Evolutionary conservation across 2,113 vertebrate species (phyloP).

Genomic region (Zosterops hypoxanthus): DNA sequence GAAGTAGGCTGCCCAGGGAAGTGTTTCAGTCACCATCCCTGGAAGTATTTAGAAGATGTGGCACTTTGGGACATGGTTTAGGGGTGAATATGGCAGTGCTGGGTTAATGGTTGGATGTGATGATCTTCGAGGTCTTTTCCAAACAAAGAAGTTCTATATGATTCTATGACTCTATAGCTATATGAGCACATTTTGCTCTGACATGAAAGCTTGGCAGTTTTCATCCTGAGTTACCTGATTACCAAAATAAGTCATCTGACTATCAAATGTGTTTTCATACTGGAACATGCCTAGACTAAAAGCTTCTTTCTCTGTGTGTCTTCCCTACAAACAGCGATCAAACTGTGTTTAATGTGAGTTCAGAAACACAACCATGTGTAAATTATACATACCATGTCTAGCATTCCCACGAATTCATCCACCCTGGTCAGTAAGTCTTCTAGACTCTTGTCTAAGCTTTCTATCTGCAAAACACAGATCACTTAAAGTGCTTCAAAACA

Average conservation of each 20-base stretch:
- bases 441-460: conserved; percentile 85
- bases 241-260: background rate
- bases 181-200: accelerated
- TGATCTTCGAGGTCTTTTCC: background rate
- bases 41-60: background rate
- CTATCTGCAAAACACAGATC: conserved; percentile 67
- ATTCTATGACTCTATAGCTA: background rate
- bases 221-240: background rate
- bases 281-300: background rate
- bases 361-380: accelerated
- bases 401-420: conserved; percentile 95
- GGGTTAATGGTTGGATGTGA: background rate
- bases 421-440: conserved; percentile 92
- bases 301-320: background rate
- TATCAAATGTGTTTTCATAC: background rate
- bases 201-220: background rate
- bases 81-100: background rate
- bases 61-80: background rate
- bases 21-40: background rate
- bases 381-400: conserved; percentile 86
- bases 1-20: background rate
- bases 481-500: background rate
- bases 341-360: background rate
- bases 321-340: background rate
- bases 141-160: too few species aligned